Percentiles rank a stretch among this genome's conserved stretches.
Conservation (phyloP, 2,888 invertebrate genomes). For the Anoncus sp. region DNA sequence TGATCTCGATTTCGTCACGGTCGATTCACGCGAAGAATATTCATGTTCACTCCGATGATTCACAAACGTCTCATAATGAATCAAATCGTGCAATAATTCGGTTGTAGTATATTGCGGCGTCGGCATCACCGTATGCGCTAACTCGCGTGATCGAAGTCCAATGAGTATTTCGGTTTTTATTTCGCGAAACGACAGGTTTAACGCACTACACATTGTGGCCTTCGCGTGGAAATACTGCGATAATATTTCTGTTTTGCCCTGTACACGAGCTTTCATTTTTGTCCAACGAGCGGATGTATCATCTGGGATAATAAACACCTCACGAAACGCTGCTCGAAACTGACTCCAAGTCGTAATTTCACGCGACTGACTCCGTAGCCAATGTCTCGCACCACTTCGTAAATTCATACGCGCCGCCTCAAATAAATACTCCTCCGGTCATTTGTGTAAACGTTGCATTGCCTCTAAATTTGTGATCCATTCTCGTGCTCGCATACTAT, state of each 20-base stretch:
- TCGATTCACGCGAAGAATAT: no score
- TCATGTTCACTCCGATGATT: no score
- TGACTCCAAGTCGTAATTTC: neutral
- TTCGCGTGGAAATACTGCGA: neutral
- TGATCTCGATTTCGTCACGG: no score
- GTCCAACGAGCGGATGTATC: neutral
- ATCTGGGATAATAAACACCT: neutral
- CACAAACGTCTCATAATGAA: neutral
- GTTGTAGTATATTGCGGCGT: neutral
- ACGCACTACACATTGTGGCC: neutral
- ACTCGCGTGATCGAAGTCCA: neutral
- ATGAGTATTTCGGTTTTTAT: neutral
- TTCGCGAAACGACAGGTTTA: neutral
- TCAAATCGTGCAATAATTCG: neutral
- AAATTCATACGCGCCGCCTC: slow-evolving; percentile 13
- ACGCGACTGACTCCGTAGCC: neutral
- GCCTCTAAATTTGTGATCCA: slow-evolving; percentile 43
- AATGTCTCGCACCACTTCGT: slow-evolving; percentile 20
- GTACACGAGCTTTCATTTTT: neutral
- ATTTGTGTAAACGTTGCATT: slow-evolving; percentile 22
- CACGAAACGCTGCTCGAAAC: slow-evolving; percentile 5
- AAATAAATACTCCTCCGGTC: slow-evolving; percentile 32
- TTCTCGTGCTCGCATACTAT: slow-evolving; percentile 6
- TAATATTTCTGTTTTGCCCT: neutral
- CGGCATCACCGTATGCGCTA: neutral